Evolutionary conservation across 1,140 invertebrate genomes (phyloP), one percentile per base, ranked within the genome.

Genomic region (Laodelphax striatellus): DNA sequence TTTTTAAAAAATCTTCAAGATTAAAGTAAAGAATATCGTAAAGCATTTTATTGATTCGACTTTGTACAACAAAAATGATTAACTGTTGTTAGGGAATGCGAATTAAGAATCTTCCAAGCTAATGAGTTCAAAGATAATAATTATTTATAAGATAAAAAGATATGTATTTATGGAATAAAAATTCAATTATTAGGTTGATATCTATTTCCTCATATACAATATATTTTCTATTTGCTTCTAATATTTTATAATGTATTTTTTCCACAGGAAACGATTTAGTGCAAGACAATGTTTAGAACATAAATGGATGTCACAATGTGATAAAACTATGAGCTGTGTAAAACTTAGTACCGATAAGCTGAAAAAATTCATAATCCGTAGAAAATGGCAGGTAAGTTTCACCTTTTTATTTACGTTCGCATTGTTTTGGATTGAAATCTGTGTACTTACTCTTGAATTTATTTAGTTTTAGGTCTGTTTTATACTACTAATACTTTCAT

Each of bases 341-440:
- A 82, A 81, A 63, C 75, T 93, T 53, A 84, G 85, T 66, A 94
- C 88, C 1, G 88, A 91, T 62, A 92, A 94, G 73, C 76, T 94
- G 8, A 93, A 92, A 73, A 88, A 87, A 64, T 94, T 93, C 69
- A 87, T 94, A 61, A 86, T 92, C 63, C 76, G 90, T 62, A 79
- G 90, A 70, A 94, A 93, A 74, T 94, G 91, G 92, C 91, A 93
- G 87, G 91, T 94, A 72, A 66, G 77, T 70, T 14, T 57, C 61
- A 54, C 34, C 14, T 34, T 11, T 42, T 59, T 54, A 52, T 58
- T 9, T 13, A 60, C 8, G 38, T 58, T 11, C 13, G 44, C n/a
- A 41, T 21, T 14, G 14, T 52, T 53, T 50, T 17, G 42, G 8
- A 55, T 50, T 28, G 24, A 14, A 52, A 14, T 16, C 13, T 58